These are phyloP conservation scores for Sternotherus odoratus DNA, from an alignment of 2,797 vertebrate genomes.

Conservation along the genomic window DNA sequence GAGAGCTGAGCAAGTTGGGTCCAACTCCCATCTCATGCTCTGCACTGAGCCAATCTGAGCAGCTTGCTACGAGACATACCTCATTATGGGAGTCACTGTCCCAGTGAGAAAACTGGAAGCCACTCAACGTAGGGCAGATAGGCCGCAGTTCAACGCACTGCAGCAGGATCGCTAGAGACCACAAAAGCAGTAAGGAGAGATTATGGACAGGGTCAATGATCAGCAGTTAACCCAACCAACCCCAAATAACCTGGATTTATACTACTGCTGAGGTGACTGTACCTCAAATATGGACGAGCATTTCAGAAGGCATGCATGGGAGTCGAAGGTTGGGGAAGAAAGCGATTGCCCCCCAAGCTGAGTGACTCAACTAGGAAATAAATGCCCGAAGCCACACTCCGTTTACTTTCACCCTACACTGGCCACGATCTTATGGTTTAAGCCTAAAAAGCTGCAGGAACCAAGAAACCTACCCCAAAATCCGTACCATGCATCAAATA, in stretches of 20 bases:
- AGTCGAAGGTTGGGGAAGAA: neutral
- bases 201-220: neutral
- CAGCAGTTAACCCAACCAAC: neutral
- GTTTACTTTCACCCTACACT: neutral
- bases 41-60: neutral
- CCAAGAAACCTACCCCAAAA: neutral
- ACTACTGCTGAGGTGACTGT: neutral
- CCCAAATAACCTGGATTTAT: neutral
- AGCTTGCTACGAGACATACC: constrained; percentile 5
- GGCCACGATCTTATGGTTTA: neutral
- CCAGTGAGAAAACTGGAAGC: constrained; percentile 92
- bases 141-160: constrained; percentile 82
- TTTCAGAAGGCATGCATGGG: neutral
- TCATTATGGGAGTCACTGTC: constrained; percentile 77
- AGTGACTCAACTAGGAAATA: neutral
- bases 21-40: neutral
- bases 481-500: neutral
- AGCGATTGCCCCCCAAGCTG: neutral
- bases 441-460: neutral
- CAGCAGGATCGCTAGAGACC: constrained; percentile 80
- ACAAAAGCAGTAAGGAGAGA: neutral
- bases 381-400: neutral
- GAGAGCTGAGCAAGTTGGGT: neutral
- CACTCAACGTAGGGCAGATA: constrained; percentile 92
- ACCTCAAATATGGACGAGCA: neutral